Evolutionary conservation across 1,140 invertebrate species (phyloP).

Genomic region (Babylonia areolata): DNA sequence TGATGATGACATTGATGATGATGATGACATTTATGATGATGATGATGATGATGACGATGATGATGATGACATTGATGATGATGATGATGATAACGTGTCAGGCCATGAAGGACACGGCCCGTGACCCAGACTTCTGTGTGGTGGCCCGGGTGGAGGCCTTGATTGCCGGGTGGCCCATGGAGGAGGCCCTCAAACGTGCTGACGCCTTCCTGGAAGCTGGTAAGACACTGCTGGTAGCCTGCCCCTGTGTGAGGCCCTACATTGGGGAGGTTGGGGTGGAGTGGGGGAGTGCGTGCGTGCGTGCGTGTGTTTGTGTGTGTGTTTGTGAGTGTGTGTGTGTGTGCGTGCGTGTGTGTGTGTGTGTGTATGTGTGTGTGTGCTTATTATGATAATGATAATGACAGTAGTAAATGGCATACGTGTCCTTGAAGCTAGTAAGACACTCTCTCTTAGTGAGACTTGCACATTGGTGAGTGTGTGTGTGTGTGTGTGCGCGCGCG

Average conservation of each 20-base stretch:
- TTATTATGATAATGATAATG: no score
- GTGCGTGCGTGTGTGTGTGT: constrained; percentile 4
- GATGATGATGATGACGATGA: no score
- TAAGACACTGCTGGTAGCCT: constrained; percentile 26
- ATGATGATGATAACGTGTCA: no score
- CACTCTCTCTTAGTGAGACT: not conserved
- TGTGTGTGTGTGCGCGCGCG: not conserved
- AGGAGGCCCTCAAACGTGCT: constrained; percentile 76
- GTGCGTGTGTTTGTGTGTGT: constrained; percentile 15
- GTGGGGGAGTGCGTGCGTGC: not conserved
- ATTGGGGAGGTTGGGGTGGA: not conserved
- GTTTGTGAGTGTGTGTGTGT: not conserved
- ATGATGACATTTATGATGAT: no score
- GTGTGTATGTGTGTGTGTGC: constrained; percentile 17
- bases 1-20: no score
- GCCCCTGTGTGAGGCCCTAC: not conserved
- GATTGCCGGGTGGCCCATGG: constrained; percentile 77
- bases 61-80: no score
- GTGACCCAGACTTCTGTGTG: constrained; percentile 77
- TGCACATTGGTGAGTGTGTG: not conserved
- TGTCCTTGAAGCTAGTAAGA: no score
- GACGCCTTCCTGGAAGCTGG: constrained; percentile 77
- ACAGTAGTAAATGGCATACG: no score
- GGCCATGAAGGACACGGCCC: constrained; percentile 77
- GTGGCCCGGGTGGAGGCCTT: constrained; percentile 78